Conservation (phyloP, 2,888 invertebrate genomes). For the Nomada lathburiana region DNA sequence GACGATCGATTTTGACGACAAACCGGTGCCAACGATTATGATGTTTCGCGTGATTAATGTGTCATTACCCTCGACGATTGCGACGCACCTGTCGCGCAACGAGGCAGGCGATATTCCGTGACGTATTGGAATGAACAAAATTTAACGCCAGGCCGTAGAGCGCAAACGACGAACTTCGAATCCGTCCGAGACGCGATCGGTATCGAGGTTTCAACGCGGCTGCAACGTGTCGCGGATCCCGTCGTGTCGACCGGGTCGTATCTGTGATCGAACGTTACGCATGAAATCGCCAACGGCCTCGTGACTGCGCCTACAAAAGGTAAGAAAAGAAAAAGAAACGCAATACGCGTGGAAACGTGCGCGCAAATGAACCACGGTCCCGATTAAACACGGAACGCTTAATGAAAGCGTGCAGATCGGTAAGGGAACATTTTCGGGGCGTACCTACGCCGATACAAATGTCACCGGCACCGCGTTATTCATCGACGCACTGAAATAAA, state of each 20-base stretch:
- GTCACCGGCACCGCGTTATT: constrained; percentile 7
- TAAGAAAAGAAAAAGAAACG: constrained; percentile 3
- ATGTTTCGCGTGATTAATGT: background rate
- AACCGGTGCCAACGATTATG: background rate
- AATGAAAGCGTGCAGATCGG: background rate
- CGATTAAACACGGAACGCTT: constrained; percentile 44
- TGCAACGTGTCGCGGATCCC: constrained; percentile 34
- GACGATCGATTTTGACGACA: constrained; percentile 1
- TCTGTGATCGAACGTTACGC: constrained; percentile 49
- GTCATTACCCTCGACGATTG: background rate
- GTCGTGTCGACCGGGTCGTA: constrained; percentile 14
- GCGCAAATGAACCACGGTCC: constrained; percentile 31
- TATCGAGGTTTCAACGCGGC: constrained; percentile 15
- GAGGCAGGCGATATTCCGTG: background rate
- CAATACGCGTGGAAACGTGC: constrained; percentile 28
- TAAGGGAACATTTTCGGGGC: background rate
- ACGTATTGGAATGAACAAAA: too few relatives aligned
- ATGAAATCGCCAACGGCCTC: constrained; percentile 52
- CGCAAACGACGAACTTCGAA: constrained; percentile 11
- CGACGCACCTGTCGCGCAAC: background rate
- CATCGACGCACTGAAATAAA: background rate
- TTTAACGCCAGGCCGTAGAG: too few relatives aligned
- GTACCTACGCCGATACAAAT: constrained; percentile 17
- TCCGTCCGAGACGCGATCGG: constrained; percentile 15
- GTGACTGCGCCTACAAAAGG: background rate